These are phyloP conservation scores for Tenthredo livida DNA, from an alignment of 2,888 invertebrate genomes.

Conservation along the genomic window DNA sequence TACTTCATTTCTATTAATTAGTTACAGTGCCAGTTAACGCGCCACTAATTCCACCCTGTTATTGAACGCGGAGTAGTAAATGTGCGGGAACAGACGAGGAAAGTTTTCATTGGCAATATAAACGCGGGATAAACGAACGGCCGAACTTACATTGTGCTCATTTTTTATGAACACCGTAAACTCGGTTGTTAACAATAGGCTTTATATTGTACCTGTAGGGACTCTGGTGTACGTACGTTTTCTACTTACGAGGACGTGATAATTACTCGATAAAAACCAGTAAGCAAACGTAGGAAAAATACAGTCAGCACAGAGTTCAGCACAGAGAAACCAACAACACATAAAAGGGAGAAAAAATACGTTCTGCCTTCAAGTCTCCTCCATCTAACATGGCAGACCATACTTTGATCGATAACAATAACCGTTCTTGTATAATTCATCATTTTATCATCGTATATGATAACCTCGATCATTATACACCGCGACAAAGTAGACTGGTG, in stretches of 20 bases:
- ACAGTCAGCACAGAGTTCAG: neutral
- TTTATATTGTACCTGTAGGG: constrained; percentile 24
- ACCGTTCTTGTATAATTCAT: neutral
- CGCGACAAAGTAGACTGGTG: neutral
- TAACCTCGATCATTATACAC: neutral
- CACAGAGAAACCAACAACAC: neutral
- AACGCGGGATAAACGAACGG: constrained; percentile 21
- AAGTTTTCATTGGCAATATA: constrained; percentile 42
- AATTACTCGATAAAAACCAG: constrained; percentile 34
- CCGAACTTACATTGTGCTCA: constrained; percentile 32
- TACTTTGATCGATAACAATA: neutral
- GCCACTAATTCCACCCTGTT: neutral
- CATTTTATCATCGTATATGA: neutral
- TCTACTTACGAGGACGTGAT: constrained; percentile 28
- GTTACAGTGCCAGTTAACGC: neutral
- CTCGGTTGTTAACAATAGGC: constrained; percentile 40
- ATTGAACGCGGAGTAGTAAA: constrained; percentile 1
- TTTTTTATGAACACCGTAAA: constrained; percentile 37
- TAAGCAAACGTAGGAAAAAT: neutral
- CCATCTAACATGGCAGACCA: neutral
- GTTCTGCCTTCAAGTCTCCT: neutral
- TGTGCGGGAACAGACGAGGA: constrained; percentile 1
- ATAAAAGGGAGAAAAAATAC: no score
- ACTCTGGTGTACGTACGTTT: neutral
- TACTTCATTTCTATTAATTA: neutral